Conservation (phyloP, 2,797 vertebrate genomes). For the Cuniculus paca region DNA sequence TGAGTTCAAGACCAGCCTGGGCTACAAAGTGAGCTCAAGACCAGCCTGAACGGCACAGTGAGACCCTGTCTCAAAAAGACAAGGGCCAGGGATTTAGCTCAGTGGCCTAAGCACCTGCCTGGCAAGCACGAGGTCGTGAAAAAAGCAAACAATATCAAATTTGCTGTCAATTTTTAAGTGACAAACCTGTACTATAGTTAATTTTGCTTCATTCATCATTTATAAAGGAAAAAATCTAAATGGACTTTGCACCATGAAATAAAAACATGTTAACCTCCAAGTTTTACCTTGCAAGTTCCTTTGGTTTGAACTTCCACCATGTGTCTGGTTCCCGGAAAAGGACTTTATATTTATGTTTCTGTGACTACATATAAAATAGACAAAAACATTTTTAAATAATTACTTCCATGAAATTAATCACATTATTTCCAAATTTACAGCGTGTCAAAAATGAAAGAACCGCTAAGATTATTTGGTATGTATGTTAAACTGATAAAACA, state of each 20-base stretch:
- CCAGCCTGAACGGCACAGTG: not conserved
- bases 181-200: slow-evolving; percentile 29
- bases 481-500: slow-evolving; percentile 44
- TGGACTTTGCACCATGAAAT: slow-evolving; percentile 19
- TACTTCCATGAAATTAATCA: slow-evolving; percentile 60
- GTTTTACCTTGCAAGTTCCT: slow-evolving; percentile 95
- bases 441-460: slow-evolving; percentile 61
- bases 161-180: slow-evolving; percentile 48
- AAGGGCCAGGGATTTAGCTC: not conserved
- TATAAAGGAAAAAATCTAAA: slow-evolving; percentile 29
- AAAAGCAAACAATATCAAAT: slow-evolving; percentile 30
- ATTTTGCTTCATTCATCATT: slow-evolving; percentile 62
- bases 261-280: slow-evolving; percentile 22
- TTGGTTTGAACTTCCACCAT: slow-evolving; percentile 98
- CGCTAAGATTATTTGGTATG: not conserved
- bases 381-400: slow-evolving; percentile 65
- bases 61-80: not conserved
- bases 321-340: slow-evolving; percentile 97
- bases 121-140: too few species aligned
- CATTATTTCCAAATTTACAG: slow-evolving; percentile 56
- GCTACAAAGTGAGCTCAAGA: too few species aligned
- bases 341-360: slow-evolving; percentile 95
- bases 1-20: not conserved
- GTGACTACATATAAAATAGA: slow-evolving; percentile 90
- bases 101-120: too few species aligned